Evolutionary conservation across 2,888 invertebrate species (phyloP).

Genomic region (Eueremaeus valkanovi): DNA sequence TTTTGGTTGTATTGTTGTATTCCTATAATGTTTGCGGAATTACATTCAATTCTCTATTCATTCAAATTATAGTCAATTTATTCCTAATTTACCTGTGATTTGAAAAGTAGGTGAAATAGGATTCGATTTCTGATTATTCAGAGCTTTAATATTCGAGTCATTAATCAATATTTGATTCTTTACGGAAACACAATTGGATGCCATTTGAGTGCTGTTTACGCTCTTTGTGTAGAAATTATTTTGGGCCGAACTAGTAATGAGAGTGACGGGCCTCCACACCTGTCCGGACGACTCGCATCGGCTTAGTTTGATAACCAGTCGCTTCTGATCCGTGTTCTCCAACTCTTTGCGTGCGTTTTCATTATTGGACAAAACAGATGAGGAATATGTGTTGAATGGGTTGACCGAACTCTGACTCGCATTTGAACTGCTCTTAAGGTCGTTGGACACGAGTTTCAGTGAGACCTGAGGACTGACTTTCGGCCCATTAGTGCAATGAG

Average conservation of each 20-base stretch:
- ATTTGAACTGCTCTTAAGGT: background rate
- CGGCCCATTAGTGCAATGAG: background rate
- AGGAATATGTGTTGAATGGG: background rate
- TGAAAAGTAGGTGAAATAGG: conserved; percentile 15
- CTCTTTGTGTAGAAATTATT: background rate
- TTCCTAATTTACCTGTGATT: conserved; percentile 9
- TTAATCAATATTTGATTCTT: background rate
- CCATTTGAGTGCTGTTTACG: background rate
- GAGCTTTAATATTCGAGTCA: background rate
- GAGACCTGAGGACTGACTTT: background rate
- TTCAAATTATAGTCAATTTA: background rate
- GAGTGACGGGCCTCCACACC: conserved; percentile 30
- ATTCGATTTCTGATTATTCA: background rate
- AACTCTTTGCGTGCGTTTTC: conserved; percentile 22
- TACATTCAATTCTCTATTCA: too few relatives aligned
- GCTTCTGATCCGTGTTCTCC: conserved; percentile 10
- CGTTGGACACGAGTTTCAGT: background rate
- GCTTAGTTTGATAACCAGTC: conserved; percentile 34
- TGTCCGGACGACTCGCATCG: conserved; percentile 25
- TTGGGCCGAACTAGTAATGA: conserved; percentile 1
- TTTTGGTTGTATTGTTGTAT: conserved; percentile 6
- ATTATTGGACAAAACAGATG: conserved; percentile 16
- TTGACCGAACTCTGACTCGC: background rate
- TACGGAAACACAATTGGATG: conserved; percentile 18
- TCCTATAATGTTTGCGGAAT: too few relatives aligned